Evolutionary conservation across 2,888 invertebrate species (phyloP), one percentile per base, ranked within the genome.

Genomic region (Parnassius smintheus): DNA sequence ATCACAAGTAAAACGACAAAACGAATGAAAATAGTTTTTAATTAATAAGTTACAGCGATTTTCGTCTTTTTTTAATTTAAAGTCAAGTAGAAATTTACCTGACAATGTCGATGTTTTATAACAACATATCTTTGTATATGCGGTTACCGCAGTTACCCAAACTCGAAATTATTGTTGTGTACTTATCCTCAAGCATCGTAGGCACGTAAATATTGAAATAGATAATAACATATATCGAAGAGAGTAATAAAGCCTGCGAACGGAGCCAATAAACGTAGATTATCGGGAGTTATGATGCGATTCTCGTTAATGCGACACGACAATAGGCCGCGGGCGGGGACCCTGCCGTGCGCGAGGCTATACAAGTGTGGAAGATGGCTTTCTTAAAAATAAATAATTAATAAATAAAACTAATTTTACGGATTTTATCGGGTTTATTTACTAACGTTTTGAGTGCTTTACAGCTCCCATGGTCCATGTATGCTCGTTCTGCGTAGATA

Each of bases 281-380:
- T 89, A 91, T 88, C 83, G 86, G 86, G 85, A 90, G 90, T 89
- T 91, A 90, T 88, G 91, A 90, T 85, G 89, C 88, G 88, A 87
- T 85, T 85, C 83, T 74, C 83, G 86, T 81, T 89, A 89, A 90
- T 88, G 85, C 82, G 86, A 88, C 84, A 85, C 78, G 90, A 89
- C 90, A 89, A 88, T 86, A 85, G 85, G 81, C 89, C 82, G 77
- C 80, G 73, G 84, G 81, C 75, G 67, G 72, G 72, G 71, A 66
- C 65, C 71, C 57, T 62, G 67, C 72, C 68, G 70, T 68, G 66
- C 63, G 68, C 65, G 65, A 11, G 22, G 56, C 18, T 45, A 13
- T 58, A 46, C 12, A 58, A 64, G 61, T 71, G 61, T 75, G 72
- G 75, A 76, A 69, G 65, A 64, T 62, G 60, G 66, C 53, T 57